Evolutionary conservation across 2,113 vertebrate species (phyloP), one percentile per base, ranked within the genome.

Genomic region (Notiomystis cincta): DNA sequence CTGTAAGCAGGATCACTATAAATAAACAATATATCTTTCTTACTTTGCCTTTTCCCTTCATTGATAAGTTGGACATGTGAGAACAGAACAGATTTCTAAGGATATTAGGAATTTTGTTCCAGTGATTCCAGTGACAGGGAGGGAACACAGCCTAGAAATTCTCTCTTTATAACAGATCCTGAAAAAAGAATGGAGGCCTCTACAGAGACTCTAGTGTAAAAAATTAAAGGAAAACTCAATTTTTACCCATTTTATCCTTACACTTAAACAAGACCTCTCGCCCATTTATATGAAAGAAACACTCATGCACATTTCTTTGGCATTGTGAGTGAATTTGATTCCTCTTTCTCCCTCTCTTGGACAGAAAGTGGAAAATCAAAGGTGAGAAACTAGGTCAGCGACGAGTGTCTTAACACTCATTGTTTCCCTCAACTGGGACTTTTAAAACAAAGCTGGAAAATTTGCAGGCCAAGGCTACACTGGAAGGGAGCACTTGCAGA

Each of bases 371-470:
- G 6, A 37, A 60, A 65, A 71, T 47, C 18, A 77, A 89, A 73
- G 23, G 9, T 62, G 30, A 87, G 42, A 78, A 81, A 60, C 15
- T 25, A 64, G 44, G 27, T 28, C 13, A 33, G 13, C 19, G 22
- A 5, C 0, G 1, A 38, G 3, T 48, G 8, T 12, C 25, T 76
- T 48, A 16, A 48, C 11, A 24, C 3, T 11, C 23, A 15, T 47
- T 42, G 8, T 31, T 65, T 1, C 7, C 8, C n/a, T 40, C 40
- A 53, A 6, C 2, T 45, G 17, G 6, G 28, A 28, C 37, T 56
- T 87, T 37, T 48, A 57, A 87, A 87, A 37, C 21, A 58, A 78
- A 82, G 11, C 15, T 30, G 21, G 38, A 67, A 48, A 38, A 87
- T 54, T 42, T 27, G 69, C 9, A 80, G 9, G 17, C 11, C 57